Evolutionary conservation across 2,888 invertebrate genomes (phyloP).

Genomic region (Oscheius sp.): DNA sequence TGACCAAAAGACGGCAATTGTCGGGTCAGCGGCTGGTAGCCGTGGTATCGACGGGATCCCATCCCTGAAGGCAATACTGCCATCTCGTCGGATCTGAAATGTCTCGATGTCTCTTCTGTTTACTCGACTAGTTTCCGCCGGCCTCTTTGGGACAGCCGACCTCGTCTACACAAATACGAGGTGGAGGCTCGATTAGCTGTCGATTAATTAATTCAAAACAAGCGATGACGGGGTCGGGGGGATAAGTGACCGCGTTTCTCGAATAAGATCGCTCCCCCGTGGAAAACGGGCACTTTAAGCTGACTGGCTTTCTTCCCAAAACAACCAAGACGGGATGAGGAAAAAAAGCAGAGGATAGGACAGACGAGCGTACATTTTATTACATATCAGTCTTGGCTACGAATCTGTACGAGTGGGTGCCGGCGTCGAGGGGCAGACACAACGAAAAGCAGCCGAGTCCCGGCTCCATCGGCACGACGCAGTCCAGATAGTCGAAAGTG

Average conservation of each 20-base stretch:
- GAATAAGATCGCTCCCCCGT: not conserved
- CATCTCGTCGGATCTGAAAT: slow-evolving; percentile 66
- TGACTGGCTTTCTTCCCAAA: not conserved
- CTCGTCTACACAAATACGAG: not conserved
- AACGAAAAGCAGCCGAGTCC: not conserved
- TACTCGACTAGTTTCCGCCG: not conserved
- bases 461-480: not conserved
- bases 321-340: not conserved
- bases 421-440: not conserved
- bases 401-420: not conserved
- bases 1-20: slow-evolving; percentile 71
- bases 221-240: not conserved
- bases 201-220: not conserved
- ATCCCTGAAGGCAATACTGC: slow-evolving; percentile 59
- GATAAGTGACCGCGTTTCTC: not conserved
- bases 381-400: not conserved
- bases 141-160: not conserved
- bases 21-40: slow-evolving; percentile 58
- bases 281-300: slow-evolving; percentile 20
- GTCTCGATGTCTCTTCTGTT: not conserved
- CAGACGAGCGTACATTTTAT: not conserved
- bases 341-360: not conserved
- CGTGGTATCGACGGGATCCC: slow-evolving; percentile 36
- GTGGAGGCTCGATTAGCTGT: not conserved
- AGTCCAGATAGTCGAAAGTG: no score